Evolutionary conservation across 2,797 vertebrate genomes (phyloP).

Genomic region (Acestrorhynchus altus): DNA sequence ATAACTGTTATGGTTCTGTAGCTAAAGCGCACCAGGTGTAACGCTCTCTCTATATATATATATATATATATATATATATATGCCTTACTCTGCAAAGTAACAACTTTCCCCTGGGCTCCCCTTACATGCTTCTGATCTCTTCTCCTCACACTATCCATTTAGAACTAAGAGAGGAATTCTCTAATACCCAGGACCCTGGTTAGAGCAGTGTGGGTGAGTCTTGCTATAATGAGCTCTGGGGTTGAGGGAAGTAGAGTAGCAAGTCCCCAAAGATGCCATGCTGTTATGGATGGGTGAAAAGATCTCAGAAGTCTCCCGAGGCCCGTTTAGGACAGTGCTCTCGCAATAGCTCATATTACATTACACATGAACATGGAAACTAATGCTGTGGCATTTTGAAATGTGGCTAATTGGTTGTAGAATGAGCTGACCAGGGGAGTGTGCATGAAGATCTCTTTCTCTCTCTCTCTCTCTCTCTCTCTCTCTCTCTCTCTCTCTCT

Average conservation of each 20-base stretch:
- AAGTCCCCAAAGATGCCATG: constrained; percentile 88
- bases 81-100: constrained; percentile 76
- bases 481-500: too few relatives aligned
- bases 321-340: constrained; percentile 75
- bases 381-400: constrained; percentile 73
- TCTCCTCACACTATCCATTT: constrained; percentile 79
- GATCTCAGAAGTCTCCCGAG: constrained; percentile 71
- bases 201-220: constrained; percentile 81
- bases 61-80: constrained; percentile 80
- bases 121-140: constrained; percentile 78
- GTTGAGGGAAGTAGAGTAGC: constrained; percentile 80
- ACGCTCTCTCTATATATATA: constrained; percentile 79
- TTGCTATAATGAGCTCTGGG: constrained; percentile 90
- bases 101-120: constrained; percentile 70
- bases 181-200: constrained; percentile 90
- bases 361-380: constrained; percentile 66
- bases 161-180: constrained; percentile 74
- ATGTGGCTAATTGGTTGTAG: constrained; percentile 72
- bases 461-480: too few relatives aligned
- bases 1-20: constrained; percentile 53
- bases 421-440: constrained; percentile 51
- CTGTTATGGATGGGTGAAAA: constrained; percentile 85
- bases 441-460: constrained; percentile 43
- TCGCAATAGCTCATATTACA: constrained; percentile 71
- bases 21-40: constrained; percentile 76